Base-by-base conservation (phyloP, 2,797 vertebrate genomes). In the Malurus splendens region DNA sequence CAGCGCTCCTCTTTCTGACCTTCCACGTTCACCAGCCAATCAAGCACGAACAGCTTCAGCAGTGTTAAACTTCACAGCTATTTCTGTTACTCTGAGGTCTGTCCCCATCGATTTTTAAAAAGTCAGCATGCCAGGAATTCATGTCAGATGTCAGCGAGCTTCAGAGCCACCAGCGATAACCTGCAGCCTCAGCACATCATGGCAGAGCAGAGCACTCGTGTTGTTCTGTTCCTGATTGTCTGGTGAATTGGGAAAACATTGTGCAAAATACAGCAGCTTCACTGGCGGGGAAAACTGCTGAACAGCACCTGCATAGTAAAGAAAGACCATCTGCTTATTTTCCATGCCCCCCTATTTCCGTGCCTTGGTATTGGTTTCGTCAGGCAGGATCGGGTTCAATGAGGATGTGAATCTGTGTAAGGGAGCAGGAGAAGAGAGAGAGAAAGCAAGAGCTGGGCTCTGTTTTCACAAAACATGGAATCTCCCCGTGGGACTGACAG, bases 101-200 rank as follows among this genome's bases (percentile, higher is more conserved):
- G 92, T 96, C 95, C 92, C 94, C 92, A 95, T 96, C 60, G 94
- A 96, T 96, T 95, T 95, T 93, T 90, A 90, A 95, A 83, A 94
- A 96, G 94, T 95, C 93, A 95, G 94, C 90, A 78, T 95, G 93
- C 94, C 95, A 96, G 95, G 93, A 96, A 96, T 95, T 95, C 95
- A 95, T 96, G 96, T 97, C 96, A 96, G 95, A 96, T 95, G 96
- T 96, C 95, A 95, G 96, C 80, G 93, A 94, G 87, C 94, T 95
- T 95, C 94, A 95, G 95, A 95, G 94, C 77, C 94, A 90, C 96
- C 93, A 83, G 6, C 2, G 86, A 95, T 94, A 95, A 95, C 89
- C 93, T 97, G 96, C 96, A 95, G 95, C 71, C 96, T 97, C 96
- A 97, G 97, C 97, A 96, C 90, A 91, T 91, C 48, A 9, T 27